These are phyloP conservation scores for Diaphora mendica DNA, from an alignment of 2,888 invertebrate species.

Conservation along the genomic window DNA sequence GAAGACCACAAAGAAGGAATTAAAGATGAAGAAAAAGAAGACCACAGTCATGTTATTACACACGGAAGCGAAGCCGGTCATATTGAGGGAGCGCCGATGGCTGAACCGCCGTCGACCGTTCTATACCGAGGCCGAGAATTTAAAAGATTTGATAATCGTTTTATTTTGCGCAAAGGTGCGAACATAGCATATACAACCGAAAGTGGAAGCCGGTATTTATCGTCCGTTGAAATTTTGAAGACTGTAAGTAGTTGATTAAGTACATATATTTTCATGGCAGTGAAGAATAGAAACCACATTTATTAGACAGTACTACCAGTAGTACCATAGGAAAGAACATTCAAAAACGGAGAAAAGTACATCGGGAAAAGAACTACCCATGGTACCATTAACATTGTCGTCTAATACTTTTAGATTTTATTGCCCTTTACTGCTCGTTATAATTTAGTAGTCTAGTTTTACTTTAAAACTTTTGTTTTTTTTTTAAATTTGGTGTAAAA, in stretches of 20 bases:
- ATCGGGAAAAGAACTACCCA: too few species aligned
- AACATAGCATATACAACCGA: neutral
- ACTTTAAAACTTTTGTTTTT: too few species aligned
- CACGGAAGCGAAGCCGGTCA: neutral
- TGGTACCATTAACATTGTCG: too few species aligned
- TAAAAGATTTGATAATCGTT: neutral
- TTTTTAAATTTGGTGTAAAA: too few species aligned
- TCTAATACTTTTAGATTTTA: too few species aligned
- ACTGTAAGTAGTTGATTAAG: neutral
- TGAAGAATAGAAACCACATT: neutral
- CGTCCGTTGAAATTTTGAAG: neutral
- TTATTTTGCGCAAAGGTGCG: neutral
- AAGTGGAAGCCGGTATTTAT: conserved; percentile 4
- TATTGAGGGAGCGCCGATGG: neutral
- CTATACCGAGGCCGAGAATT: neutral
- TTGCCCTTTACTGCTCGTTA: too few species aligned
- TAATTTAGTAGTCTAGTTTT: too few species aligned
- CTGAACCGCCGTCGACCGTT: neutral
- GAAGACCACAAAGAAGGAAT: neutral
- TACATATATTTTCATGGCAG: neutral
- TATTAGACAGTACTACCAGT: neutral
- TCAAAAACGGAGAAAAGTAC: too few species aligned
- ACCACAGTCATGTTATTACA: neutral
- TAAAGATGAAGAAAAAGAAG: neutral
- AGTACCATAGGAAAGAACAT: too few species aligned